Base-by-base conservation (phyloP, 1,140 invertebrate species). In the Sycobia sp. region DNA sequence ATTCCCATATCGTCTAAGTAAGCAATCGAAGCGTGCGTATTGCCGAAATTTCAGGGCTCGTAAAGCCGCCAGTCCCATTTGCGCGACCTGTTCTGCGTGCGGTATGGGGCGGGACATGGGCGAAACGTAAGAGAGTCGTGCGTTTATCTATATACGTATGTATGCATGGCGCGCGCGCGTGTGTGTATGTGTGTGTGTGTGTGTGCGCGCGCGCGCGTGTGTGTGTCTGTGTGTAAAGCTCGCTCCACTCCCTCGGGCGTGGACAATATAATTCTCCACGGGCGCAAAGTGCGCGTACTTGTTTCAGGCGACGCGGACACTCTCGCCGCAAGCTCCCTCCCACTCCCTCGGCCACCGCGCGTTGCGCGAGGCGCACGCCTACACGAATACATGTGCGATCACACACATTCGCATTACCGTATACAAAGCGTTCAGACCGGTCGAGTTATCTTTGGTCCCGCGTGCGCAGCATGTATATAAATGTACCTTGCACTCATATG, bases 41-140 rank as follows among this genome's bases (percentile, higher is more conserved):
- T 59, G 57, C 47, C 47, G 22, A 60, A n/a, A 60, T 60, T 60
- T 60, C 47, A 60, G 43, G 57, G 57, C 47, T 60, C 57, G 47
- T 60, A 60, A 60, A 60, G 25, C 47, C 14, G 43, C 8, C 32
- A 16, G 29, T 47, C 18, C 18, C 43, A 43, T 57, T 57, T 57
- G 47, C 29, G 55, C n/a, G n/a, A n/a, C 11, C 32, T 13, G 29
- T 47, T 18, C 18, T 32, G 32, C 47, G 46, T 57, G 47, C 32
- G 56, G 9, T 9, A 18, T 11, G 13, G 4, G 20, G 34, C 1
- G 8, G 34, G 8, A 10, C 38, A n/a, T n/a, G 14, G 16, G 9
- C 23, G 18, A 47, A 39, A 43, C 25, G 8, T 32, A 43, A 43
- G 47, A 43, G 47, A 47, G 36, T 49, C 25, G 20, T 36, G 57